Conservation (phyloP, 2,888 invertebrate genomes). For the Minunthozetes semirufus region DNA sequence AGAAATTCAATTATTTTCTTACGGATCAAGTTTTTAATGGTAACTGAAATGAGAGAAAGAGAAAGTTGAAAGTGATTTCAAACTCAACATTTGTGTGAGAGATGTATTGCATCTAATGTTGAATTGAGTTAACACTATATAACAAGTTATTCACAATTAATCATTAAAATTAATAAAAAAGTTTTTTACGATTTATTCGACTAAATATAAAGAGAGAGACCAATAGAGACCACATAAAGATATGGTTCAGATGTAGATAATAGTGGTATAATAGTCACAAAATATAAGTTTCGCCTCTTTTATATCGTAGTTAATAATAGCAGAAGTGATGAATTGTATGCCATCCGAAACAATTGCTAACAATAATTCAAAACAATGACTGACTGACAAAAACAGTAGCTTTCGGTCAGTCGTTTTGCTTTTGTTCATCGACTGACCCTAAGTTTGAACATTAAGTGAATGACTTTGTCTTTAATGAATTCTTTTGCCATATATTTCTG, state of each 20-base stretch:
- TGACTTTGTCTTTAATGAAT: background rate
- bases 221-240: constrained; percentile 16
- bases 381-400: constrained; percentile 13
- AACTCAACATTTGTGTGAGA: background rate
- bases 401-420: background rate
- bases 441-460: background rate
- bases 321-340: constrained; percentile 27
- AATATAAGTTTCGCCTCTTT: constrained; percentile 15
- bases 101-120: background rate
- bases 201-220: constrained; percentile 12
- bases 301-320: constrained; percentile 17
- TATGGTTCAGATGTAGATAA: constrained; percentile 19
- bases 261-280: constrained; percentile 13
- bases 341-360: constrained; percentile 25
- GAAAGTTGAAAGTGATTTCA: background rate
- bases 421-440: background rate
- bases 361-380: constrained; percentile 30
- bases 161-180: constrained; percentile 18
- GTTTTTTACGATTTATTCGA: background rate
- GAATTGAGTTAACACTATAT: background rate
- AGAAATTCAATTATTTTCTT: constrained; percentile 6
- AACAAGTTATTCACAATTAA: background rate
- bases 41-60: background rate
- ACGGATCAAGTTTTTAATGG: background rate
- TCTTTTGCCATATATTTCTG: too few relatives aligned